These are phyloP conservation scores for Lagorchestes hirsutus DNA, from an alignment of 2,797 vertebrate genomes.

Conservation along the genomic window DNA sequence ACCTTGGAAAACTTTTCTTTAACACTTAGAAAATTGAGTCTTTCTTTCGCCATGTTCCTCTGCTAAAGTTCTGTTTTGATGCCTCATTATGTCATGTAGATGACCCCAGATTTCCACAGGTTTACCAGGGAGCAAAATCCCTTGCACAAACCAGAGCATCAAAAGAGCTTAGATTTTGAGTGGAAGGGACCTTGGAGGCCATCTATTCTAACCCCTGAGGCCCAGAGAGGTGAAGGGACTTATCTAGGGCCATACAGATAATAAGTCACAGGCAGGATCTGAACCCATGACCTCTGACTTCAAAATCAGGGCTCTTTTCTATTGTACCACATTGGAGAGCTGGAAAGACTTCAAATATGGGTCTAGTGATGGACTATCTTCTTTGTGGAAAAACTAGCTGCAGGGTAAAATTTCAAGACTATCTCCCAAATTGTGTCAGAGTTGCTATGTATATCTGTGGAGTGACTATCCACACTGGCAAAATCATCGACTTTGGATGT, in stretches of 20 bases:
- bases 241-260: not conserved
- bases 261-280: not conserved
- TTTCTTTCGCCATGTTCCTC: not conserved
- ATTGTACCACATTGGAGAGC: not conserved
- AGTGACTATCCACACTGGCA: too few species aligned
- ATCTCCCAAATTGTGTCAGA: not conserved
- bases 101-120: not conserved
- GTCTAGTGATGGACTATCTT: not conserved
- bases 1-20: constrained; percentile 14
- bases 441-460: not conserved
- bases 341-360: not conserved
- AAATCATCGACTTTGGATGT: not conserved
- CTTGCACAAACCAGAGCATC: not conserved
- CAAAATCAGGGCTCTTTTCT: not conserved
- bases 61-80: not conserved
- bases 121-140: not conserved
- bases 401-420: not conserved
- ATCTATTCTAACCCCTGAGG: not conserved
- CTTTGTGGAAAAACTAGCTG: not conserved
- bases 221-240: not conserved
- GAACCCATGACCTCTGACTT: not conserved
- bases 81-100: not conserved
- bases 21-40: constrained; percentile 41
- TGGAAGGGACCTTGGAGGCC: not conserved
- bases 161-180: not conserved